phyloP scores from a whole-genome alignment of 1,140 invertebrate species.

The Oedothorax gibbosus region DNA sequence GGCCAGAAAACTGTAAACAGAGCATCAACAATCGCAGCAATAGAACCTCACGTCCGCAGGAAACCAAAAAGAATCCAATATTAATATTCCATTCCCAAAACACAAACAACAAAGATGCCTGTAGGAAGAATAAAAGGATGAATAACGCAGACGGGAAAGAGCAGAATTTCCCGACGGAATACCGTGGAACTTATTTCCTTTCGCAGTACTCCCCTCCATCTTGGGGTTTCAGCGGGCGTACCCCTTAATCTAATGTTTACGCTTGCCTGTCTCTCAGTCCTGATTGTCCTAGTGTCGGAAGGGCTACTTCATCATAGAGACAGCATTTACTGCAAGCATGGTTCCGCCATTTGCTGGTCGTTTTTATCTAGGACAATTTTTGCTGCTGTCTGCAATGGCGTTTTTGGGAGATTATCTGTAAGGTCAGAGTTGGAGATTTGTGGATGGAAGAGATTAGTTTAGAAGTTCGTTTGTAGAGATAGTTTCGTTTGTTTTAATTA shows the following conservation, averaged over 20 bases:
- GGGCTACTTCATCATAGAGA: conserved; percentile 37
- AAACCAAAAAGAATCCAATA: neutral
- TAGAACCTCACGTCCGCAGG: too few species aligned
- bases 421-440: too few species aligned
- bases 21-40: too few species aligned
- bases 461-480: too few species aligned
- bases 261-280: conserved; percentile 33
- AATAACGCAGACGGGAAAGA: conserved; percentile 15
- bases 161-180: conserved; percentile 25
- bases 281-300: conserved; percentile 21
- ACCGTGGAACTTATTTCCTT: conserved; percentile 2
- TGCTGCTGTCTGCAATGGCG: too few species aligned
- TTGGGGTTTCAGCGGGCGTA: neutral
- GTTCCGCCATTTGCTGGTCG: conserved; percentile 33
- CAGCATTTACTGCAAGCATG: conserved; percentile 4
- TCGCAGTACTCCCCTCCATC: neutral
- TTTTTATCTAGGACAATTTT: neutral
- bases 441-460: too few species aligned
- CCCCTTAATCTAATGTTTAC: conserved; percentile 43
- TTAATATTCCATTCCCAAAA: conserved; percentile 18
- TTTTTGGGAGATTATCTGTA: too few species aligned
- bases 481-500: too few species aligned
- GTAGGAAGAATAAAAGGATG: neutral
- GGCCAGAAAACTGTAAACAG: too few species aligned
- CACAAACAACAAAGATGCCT: neutral